Conservation (phyloP, 2,888 invertebrate genomes). For the Conus canariensis region DNA sequence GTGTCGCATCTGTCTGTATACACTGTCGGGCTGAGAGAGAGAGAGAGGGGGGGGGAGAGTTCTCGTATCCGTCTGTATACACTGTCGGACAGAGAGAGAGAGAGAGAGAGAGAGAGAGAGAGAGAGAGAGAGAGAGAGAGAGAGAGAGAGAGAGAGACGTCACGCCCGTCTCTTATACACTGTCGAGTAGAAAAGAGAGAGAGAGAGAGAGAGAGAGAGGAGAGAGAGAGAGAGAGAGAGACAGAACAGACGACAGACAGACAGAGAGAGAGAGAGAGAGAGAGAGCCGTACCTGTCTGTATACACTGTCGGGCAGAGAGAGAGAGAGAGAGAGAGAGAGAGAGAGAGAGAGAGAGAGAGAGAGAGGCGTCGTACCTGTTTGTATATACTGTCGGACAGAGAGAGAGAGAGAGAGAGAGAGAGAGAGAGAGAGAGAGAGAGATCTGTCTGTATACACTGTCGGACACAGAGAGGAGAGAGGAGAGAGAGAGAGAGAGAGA, state of each 20-base stretch:
- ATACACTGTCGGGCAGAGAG: no score
- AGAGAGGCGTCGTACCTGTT: no score
- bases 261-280: not conserved
- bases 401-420: not conserved
- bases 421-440: not conserved
- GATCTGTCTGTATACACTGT: not conserved
- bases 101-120: not conserved
- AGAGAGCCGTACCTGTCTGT: no score
- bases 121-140: not conserved
- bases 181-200: not conserved
- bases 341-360: not conserved
- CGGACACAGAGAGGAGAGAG: no score
- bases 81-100: not conserved
- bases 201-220: no score
- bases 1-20: no score
- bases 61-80: not conserved
- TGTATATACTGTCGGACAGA: no score
- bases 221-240: not conserved
- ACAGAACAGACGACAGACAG: not conserved
- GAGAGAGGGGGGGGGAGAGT: not conserved
- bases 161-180: no score
- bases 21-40: not conserved
- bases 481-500: no score
- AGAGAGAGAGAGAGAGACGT: not conserved
- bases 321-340: no score